Conservation (phyloP, 2,113 vertebrate species). For the Nothoprocta perdicaria region DNA sequence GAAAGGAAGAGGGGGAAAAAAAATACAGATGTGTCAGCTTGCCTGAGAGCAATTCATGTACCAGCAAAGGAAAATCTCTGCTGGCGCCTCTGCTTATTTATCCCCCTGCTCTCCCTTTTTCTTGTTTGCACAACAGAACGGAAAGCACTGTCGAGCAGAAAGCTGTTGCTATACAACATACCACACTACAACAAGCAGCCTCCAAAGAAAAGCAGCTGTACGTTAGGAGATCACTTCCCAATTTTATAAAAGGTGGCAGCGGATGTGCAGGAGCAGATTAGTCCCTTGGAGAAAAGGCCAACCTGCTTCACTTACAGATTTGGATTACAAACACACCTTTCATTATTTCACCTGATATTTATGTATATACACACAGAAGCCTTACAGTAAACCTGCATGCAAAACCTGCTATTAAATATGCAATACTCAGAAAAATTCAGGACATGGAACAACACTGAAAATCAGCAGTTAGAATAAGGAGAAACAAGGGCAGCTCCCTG, state of each 20-base stretch:
- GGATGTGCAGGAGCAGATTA: background rate
- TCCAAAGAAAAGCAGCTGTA: background rate
- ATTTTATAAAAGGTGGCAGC: background rate
- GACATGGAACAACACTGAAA: background rate
- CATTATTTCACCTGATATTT: background rate
- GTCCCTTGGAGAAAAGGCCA: constrained; percentile 1
- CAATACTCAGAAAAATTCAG: background rate
- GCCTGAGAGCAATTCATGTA: constrained; percentile 1
- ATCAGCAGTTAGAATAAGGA: background rate
- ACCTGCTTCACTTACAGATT: background rate
- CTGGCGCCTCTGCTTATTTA: constrained; percentile 15
- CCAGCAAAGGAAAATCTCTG: constrained; percentile 1
- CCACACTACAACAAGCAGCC: background rate
- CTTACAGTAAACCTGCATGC: background rate
- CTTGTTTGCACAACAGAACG: constrained; percentile 23
- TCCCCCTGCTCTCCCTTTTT: background rate
- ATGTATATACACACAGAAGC: background rate
- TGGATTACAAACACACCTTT: background rate
- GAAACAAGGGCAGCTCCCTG: background rate
- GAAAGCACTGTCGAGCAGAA: background rate
- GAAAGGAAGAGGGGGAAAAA: no score
- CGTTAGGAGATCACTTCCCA: background rate
- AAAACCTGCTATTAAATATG: background rate
- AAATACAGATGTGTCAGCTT: constrained; percentile 37
- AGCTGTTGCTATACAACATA: background rate